Percentiles rank a stretch among this genome's conserved stretches.
Conservation (phyloP, 1,140 invertebrate species). For the Tigriopus japonicus region DNA sequence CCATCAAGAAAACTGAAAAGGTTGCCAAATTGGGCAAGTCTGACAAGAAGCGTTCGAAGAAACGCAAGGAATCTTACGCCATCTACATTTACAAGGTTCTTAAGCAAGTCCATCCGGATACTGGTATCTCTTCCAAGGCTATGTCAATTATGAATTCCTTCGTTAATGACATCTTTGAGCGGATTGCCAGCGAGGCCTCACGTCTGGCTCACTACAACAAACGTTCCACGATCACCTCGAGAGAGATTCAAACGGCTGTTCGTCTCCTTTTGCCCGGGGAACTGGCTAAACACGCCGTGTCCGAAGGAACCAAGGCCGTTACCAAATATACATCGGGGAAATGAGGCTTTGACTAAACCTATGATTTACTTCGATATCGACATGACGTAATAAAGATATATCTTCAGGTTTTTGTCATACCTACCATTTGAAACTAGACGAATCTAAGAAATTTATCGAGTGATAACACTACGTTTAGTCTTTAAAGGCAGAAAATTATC, state of each 20-base stretch:
- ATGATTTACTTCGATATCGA: too few species aligned
- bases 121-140: conserved; percentile 38
- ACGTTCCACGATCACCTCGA: conserved; percentile 35
- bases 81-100: conserved; percentile 49
- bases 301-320: conserved; percentile 37
- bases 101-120: conserved; percentile 47
- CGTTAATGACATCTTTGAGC: conserved; percentile 44
- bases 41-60: conserved; percentile 14
- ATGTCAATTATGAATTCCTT: conserved; percentile 37
- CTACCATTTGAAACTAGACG: too few species aligned
- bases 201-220: conserved; percentile 50
- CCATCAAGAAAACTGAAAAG: too few species aligned
- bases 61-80: conserved; percentile 43
- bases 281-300: conserved; percentile 38
- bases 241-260: conserved; percentile 25
- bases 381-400: too few species aligned
- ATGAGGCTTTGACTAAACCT: too few species aligned
- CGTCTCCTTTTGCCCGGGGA: conserved; percentile 4
- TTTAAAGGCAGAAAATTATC: too few species aligned
- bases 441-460: too few species aligned
- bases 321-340: conserved; percentile 37
- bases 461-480: too few species aligned
- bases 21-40: conserved; percentile 22
- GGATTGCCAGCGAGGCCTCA: conserved; percentile 44
- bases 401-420: too few species aligned